Conservation (phyloP, 1,140 invertebrate genomes). For the Drosophila sturtevanti region DNA sequence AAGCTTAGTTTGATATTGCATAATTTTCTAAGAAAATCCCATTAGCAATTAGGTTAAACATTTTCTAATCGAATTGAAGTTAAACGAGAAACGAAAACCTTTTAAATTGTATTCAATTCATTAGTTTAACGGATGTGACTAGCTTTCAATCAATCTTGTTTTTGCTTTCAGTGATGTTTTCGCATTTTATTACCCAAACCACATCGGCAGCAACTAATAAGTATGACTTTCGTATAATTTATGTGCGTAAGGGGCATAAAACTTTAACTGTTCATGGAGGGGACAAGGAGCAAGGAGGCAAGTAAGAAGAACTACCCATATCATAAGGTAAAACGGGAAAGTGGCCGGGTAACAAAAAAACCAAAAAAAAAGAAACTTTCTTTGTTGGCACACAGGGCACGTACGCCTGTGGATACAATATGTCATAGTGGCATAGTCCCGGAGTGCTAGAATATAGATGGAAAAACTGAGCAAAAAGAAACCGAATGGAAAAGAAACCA, state of each 20-base stretch:
- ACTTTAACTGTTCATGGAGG: not conserved
- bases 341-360: not conserved
- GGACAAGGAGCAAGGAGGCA: too few species aligned
- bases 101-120: not conserved
- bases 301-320: not conserved
- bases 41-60: too few species aligned
- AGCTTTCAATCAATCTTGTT: not conserved
- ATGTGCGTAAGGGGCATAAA: constrained; percentile 25
- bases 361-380: constrained; percentile 51
- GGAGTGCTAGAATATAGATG: not conserved
- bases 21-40: too few species aligned
- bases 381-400: constrained; percentile 61
- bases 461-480: not conserved
- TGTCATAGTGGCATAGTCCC: constrained; percentile 58
- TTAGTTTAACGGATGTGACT: not conserved
- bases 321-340: not conserved
- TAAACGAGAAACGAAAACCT: too few species aligned
- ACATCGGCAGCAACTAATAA: constrained; percentile 35
- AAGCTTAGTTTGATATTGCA: too few species aligned
- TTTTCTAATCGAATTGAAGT: too few species aligned
- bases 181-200: not conserved
- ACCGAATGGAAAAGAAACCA: too few species aligned
- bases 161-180: not conserved
- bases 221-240: constrained; percentile 33
- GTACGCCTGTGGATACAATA: constrained; percentile 77